Base-by-base conservation (phyloP, 1,140 invertebrate species). In the Zeugodacus cucurbitae region DNA sequence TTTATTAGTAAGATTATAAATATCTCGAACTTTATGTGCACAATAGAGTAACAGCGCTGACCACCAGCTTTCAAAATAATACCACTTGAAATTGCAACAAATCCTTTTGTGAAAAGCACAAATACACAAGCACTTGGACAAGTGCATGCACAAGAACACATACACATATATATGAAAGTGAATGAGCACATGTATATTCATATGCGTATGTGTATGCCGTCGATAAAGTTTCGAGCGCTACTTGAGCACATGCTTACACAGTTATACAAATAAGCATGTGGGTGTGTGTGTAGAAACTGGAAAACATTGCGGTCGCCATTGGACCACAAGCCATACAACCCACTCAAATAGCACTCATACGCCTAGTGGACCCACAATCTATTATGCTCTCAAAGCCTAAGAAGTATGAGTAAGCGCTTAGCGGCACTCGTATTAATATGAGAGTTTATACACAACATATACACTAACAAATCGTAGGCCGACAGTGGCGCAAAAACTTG, bases 1-100 rank as follows among this genome's bases (percentile, higher is more conserved):
- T 82, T 82, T 82, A 82, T 82, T 82, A 82, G 74, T 48, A 82
- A 82, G 74, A 82, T 82, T 82, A 82, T 82, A 82, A 82, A 82
- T 82, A 82, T 82, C 74, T 82, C 74, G 41, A 82, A 82, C 41
- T 82, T 82, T 54, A 82, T 82, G 8, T 48, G 74, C 6, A 48
- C 74, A 82, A 44, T 82, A 48, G 41, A 82, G 41, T 41, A 44
- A 29, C 22, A 82, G n/a, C 37, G 41, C 74, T 82, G 74, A 82
- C 74, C 74, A 82, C 37, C 7, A 82, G 74, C 74, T 82, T 82
- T 82, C 74, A 48, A 82, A 82, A 82, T 82, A 82, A 82, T 82
- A 82, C 74, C 74, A 82, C 74, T 82, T 82, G 74, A 82, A 82
- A 82, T 82, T 82, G 74, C 74, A 82, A 82, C 74, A 82, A 82